Evolutionary conservation across 2,888 invertebrate genomes (phyloP).

Genomic region (Lucinisca nassula): DNA sequence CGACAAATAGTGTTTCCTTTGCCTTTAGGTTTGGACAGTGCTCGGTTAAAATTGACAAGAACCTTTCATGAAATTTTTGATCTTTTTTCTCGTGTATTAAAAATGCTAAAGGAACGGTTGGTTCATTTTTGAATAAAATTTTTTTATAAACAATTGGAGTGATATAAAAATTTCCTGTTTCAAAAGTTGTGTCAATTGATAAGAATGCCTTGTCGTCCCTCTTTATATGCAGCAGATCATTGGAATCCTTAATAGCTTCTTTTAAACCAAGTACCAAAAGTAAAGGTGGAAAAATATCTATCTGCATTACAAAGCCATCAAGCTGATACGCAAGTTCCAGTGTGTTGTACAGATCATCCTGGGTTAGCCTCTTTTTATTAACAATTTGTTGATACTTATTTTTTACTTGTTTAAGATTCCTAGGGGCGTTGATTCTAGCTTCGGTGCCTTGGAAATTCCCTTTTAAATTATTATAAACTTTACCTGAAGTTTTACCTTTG

Average conservation of each 20-base stretch:
- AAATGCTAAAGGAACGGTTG: constrained; percentile 33
- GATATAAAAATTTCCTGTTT: constrained; percentile 21
- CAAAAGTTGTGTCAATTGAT: constrained; percentile 27
- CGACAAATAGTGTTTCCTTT: constrained; percentile 19
- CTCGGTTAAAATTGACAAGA: constrained; percentile 1
- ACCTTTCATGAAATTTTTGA: constrained; percentile 34
- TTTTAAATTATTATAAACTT: constrained; percentile 29
- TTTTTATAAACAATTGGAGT: constrained; percentile 39
- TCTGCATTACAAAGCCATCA: constrained; percentile 35
- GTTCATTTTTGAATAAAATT: constrained; percentile 29
- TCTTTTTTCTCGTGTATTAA: constrained; percentile 40
- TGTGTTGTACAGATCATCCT: constrained; percentile 39
- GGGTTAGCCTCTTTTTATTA: constrained; percentile 20
- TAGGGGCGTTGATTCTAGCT: constrained; percentile 12
- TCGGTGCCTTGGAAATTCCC: not conserved
- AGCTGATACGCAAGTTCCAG: constrained; percentile 35
- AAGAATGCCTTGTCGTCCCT: constrained; percentile 9
- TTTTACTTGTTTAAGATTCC: constrained; percentile 24
- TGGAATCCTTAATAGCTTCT: constrained; percentile 24
- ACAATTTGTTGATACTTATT: not conserved
- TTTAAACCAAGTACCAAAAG: constrained; percentile 18
- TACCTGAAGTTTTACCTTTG: not conserved
- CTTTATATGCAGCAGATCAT: constrained; percentile 30
- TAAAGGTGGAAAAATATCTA: constrained; percentile 37
- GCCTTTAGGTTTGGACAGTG: constrained; percentile 24